These are phyloP conservation scores for Gallinago nigripennis DNA, from an alignment of 2,797 vertebrate genomes.

Conservation along the genomic window DNA sequence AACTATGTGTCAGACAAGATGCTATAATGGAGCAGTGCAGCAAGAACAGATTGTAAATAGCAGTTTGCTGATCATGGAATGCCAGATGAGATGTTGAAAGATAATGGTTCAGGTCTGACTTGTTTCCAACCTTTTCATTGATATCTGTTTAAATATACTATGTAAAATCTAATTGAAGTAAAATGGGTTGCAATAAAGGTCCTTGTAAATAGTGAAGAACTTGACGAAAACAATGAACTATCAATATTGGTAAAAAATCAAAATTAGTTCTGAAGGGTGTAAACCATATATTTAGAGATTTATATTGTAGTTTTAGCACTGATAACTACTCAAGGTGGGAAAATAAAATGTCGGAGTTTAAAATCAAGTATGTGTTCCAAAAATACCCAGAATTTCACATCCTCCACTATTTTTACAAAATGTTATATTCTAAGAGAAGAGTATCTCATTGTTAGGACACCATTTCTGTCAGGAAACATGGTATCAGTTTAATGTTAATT, in stretches of 20 bases:
- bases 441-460: not conserved
- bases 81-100: not conserved
- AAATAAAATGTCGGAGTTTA: not conserved
- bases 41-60: not conserved
- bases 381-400: not conserved
- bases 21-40: not conserved
- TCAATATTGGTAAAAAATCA: rapidly evolving
- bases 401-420: not conserved
- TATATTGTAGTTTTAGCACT: not conserved
- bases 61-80: not conserved
- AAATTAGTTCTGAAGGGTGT: not conserved
- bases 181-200: not conserved
- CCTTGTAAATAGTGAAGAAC: not conserved
- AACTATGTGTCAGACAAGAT: not conserved
- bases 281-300: not conserved
- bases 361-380: not conserved
- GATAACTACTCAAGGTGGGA: rapidly evolving
- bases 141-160: not conserved
- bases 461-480: not conserved
- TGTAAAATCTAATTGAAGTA: not conserved
- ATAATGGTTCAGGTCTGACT: not conserved
- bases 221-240: not conserved
- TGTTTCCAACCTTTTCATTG: not conserved
- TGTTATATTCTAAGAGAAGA: not conserved
- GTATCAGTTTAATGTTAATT: not conserved